phyloP scores from a whole-genome alignment of 2,888 invertebrate genomes.

The Chymomyza amoena region DNA sequence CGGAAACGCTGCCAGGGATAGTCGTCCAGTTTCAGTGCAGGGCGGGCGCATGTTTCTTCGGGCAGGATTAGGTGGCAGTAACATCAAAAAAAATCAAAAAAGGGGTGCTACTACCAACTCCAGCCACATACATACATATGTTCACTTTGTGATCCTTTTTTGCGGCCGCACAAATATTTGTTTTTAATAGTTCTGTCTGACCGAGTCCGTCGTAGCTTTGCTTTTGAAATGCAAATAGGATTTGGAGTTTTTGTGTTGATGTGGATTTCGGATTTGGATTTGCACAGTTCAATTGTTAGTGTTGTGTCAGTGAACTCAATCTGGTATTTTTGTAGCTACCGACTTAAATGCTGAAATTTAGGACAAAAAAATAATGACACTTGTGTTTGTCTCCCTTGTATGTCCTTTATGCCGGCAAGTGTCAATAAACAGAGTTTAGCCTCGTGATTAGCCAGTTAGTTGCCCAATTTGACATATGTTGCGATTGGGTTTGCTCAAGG shows the following conservation, averaged over 20 bases:
- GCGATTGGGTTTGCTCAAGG: constrained; percentile 46
- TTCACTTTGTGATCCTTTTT: constrained; percentile 69
- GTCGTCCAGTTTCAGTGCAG: constrained; percentile 42
- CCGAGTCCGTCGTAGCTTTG: constrained; percentile 23
- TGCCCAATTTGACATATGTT: constrained; percentile 73
- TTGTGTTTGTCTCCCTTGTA: constrained; percentile 46
- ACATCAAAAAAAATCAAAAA: constrained; percentile 34
- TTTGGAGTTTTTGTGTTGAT: constrained; percentile 57
- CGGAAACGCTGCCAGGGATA: constrained; percentile 75
- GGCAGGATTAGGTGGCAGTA: constrained; percentile 48
- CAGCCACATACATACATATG: constrained; percentile 63
- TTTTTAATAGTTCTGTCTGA: constrained; percentile 73
- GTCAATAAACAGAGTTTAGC: constrained; percentile 44
- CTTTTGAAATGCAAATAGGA: constrained; percentile 74
- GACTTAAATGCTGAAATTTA: neutral
- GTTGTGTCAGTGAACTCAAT: neutral
- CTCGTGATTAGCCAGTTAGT: constrained; percentile 70
- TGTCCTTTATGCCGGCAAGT: neutral
- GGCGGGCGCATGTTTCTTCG: constrained; percentile 32
- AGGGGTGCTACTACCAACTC: constrained; percentile 51
- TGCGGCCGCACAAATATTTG: constrained; percentile 74
- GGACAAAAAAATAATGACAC: constrained; percentile 70
- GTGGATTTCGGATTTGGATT: constrained; percentile 53
- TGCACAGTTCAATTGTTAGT: constrained; percentile 17
- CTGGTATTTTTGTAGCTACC: constrained; percentile 4